Evolutionary conservation across 2,113 vertebrate genomes (phyloP).

Genomic region (Sebastes fasciatus): DNA sequence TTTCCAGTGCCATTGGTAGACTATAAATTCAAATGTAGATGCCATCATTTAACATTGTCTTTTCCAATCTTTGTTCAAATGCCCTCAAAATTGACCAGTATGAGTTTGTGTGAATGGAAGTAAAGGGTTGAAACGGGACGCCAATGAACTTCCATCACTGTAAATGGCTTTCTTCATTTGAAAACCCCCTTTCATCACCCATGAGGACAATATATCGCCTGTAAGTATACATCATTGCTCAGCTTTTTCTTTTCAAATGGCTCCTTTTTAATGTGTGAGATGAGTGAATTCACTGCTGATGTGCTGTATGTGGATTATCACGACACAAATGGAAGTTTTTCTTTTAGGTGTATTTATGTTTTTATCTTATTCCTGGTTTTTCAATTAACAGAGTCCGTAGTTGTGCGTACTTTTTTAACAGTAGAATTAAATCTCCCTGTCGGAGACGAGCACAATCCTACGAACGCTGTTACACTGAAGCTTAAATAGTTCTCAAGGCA

Average conservation of each 20-base stretch:
- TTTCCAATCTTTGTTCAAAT: background rate
- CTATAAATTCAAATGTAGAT: conserved; percentile 5
- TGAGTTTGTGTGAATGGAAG: background rate
- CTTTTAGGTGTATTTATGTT: conserved; percentile 65
- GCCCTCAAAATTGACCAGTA: conserved; percentile 13
- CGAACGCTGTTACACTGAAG: conserved; percentile 31
- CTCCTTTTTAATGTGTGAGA: conserved; percentile 35
- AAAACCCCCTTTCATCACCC: background rate
- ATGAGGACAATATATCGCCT: conserved; percentile 15
- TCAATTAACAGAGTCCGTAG: conserved; percentile 61
- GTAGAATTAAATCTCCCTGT: background rate
- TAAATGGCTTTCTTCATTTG: conserved; percentile 61
- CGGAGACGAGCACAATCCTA: conserved; percentile 32
- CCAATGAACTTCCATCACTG: conserved; percentile 41
- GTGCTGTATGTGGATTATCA: conserved; percentile 36
- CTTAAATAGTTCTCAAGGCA: conserved; percentile 8
- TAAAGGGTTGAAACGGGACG: conserved; percentile 30
- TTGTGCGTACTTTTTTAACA: conserved; percentile 60
- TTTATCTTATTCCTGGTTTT: conserved; percentile 51
- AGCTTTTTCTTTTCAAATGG: conserved; percentile 19
- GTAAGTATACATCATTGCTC: conserved; percentile 37
- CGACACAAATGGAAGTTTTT: conserved; percentile 17
- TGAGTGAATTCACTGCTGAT: conserved; percentile 33
- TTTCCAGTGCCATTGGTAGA: conserved; percentile 24
- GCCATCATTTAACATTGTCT: background rate